phyloP scores from a whole-genome alignment of 2,113 vertebrate genomes.

The Rhinopomastus cyanomelas region DNA sequence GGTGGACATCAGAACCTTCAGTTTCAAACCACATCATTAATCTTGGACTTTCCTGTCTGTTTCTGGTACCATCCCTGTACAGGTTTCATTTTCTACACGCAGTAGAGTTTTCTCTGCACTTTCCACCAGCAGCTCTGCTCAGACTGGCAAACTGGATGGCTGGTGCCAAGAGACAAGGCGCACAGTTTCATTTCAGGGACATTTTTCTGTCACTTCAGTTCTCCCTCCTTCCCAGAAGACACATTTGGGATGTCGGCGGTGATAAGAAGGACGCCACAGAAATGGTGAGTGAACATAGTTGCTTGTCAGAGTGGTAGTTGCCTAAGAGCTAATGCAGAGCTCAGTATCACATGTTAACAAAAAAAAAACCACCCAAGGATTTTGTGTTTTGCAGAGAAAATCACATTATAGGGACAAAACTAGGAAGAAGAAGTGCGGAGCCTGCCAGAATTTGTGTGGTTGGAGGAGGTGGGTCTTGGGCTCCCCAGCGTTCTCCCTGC shows the following conservation, averaged over 20 bases:
- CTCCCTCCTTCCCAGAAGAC: neutral
- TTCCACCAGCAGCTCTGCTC: neutral
- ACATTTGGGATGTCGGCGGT: neutral
- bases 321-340: neutral
- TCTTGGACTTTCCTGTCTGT: neutral
- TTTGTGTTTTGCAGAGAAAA: neutral
- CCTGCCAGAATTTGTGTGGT: neutral
- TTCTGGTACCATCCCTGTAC: neutral
- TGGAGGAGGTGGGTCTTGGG: neutral
- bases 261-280: neutral
- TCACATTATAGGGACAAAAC: neutral
- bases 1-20: neutral
- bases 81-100: neutral
- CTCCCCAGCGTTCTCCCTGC: slow-evolving; percentile 23
- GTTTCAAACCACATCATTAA: neutral
- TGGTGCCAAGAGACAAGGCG: neutral
- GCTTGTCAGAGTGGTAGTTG: neutral
- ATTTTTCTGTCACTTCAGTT: neutral
- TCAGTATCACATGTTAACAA: neutral
- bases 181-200: neutral
- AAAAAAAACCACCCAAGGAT: neutral
- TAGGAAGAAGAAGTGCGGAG: neutral
- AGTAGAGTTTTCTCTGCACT: neutral
- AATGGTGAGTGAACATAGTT: neutral
- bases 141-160: neutral